Percentiles rank a stretch among this genome's conserved stretches.
Conservation (phyloP, 2,113 vertebrate species). For the Pollimyrus isidori region DNA sequence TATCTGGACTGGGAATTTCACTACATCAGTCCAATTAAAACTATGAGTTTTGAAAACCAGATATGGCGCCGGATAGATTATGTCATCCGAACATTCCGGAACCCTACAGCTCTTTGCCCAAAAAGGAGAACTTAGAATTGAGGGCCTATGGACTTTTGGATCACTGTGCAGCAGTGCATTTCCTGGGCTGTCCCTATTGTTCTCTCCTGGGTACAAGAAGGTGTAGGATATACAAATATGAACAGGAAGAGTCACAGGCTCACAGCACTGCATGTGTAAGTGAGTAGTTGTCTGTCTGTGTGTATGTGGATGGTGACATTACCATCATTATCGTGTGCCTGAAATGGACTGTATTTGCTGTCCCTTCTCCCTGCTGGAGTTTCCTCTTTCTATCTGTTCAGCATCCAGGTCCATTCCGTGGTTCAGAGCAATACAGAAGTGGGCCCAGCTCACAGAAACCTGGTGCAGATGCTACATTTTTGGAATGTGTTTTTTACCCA, state of each 20-base stretch:
- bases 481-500: not conserved
- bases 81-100: not conserved
- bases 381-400: not conserved
- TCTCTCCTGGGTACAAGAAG: not conserved
- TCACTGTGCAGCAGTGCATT: not conserved
- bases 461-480: slow-evolving; percentile 4
- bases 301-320: not conserved
- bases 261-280: not conserved
- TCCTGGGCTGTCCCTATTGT: not conserved
- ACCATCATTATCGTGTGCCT: not conserved
- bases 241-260: not conserved
- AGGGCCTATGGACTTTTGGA: not conserved
- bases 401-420: not conserved
- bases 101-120: not conserved
- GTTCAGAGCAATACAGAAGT: not conserved
- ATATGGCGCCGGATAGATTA: not conserved
- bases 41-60: not conserved
- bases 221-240: not conserved
- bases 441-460: not conserved
- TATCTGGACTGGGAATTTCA: not conserved
- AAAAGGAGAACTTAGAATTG: not conserved
- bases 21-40: not conserved
- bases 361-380: not conserved
- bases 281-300: not conserved
- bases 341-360: not conserved